Evolutionary conservation across 2,888 invertebrate species (phyloP), one percentile per base, ranked within the genome.

Genomic region (Cephonodes hylas): DNA sequence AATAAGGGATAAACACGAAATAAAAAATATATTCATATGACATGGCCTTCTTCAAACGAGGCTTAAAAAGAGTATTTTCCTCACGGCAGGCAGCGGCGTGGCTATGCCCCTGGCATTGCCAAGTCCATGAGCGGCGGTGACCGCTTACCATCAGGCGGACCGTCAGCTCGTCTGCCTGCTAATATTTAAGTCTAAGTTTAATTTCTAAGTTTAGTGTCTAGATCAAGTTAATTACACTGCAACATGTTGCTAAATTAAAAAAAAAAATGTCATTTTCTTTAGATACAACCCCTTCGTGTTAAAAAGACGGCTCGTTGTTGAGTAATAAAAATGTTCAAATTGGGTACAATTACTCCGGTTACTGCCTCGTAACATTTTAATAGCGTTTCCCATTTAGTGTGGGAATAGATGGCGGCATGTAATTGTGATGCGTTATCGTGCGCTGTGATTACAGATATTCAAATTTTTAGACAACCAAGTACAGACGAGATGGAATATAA

Each of bases 361-460:
- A 88, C 85, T 76, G 85, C 79, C 76, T 88, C 85, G 89, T 88
- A 89, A 88, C 89, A 81, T 85, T 89, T 88, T 89, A 89, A 89
- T 90, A 84, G 84, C 77, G 74, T 78, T 78, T 80, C 79, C 83
- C 79, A 81, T 83, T 86, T 80, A 76, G 74, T 88, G 88, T 89
- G 89, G 87, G 89, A 89, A 88, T 64, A 59, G 45, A 58, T 31
- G 48, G 44, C 60, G 48, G 59, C 34, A 46, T 53, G 42, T 53
- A 53, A 53, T 25, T 42, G 23, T 42, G 60, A 20, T 42, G 60
- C 18, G 42, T 53, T 53, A 53, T 60, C 46, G 53, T 18, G 18
- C 53, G 53, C 15, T 38, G 20, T 45, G 56, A 15, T n/a, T 48
- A 15, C 6, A 48, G 2, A 48, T 27, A 27, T 8, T 48, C n/a